Evolutionary conservation across 2,888 invertebrate genomes (phyloP), one percentile per base, ranked within the genome.

Genomic region (Dusona sp.): DNA sequence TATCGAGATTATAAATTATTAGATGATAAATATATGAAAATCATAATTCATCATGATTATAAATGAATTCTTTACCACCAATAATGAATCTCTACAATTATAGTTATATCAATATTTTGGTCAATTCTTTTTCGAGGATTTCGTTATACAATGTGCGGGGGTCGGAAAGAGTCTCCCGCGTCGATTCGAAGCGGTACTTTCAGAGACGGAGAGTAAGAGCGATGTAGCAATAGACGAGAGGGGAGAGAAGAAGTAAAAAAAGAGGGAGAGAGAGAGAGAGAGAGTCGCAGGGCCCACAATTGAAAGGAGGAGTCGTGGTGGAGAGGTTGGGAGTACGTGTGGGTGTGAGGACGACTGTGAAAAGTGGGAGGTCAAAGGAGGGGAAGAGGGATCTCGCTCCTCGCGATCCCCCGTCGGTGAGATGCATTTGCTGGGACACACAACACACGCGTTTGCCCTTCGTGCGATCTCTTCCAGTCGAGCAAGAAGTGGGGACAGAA

Each of bases 321-420:
- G 87, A 80, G 85, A 72, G 77, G 48, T 33, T 64, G 70, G 54
- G 75, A 86, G 82, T 85, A 45, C 72, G 87, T 84, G 83, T 81
- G 84, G 84, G 87, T 80, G 79, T 79, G 81, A 85, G 81, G 78
- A 77, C 13, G 72, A 82, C 57, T 57, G 83, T 65, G 84, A 85
- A 82, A 72, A 74, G 77, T 80, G 75, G 83, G 61, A 61, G 61
- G 61, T 61, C 29, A 29, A 61, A 61, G 77, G 83, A 80, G 83
- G 65, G 87, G 79, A 72, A 79, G 22, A 16, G 22, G 22, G 79
- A 51, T 25, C 65, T 57, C 25, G 61, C 48, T 38, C 67, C 51
- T 78, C 25, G 74, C 67, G 74, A 36, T 42, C 67, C 73, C 80
- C 79, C 67, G 25, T 51, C 80, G 86, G 38, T 9, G 67, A 74